Percentiles rank a stretch among this genome's conserved stretches.
These are phyloP conservation scores for Leistus spinibarbis DNA, from an alignment of 2,888 invertebrate species.

Conservation along the genomic window DNA sequence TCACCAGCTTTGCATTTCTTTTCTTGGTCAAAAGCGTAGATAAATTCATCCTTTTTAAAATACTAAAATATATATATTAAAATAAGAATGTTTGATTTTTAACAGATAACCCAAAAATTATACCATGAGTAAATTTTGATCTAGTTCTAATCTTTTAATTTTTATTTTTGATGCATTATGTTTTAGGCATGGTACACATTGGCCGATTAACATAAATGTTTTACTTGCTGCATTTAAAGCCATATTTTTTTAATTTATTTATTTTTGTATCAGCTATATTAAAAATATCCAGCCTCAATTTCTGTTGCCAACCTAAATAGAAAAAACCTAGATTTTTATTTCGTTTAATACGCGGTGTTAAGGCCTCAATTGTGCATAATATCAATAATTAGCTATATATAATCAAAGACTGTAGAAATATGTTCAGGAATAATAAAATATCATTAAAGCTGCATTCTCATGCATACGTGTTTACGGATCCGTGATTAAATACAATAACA, in stretches of 20 bases:
- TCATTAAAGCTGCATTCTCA: too few relatives aligned
- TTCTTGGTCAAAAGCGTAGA: conserved; percentile 80
- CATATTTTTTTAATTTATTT: conserved; percentile 41
- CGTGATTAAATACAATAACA: too few relatives aligned
- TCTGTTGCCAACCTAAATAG: too few relatives aligned
- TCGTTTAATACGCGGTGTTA: too few relatives aligned
- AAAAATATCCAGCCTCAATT: too few relatives aligned
- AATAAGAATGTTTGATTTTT: conserved; percentile 22
- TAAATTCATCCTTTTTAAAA: conserved; percentile 73
- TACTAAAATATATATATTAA: conserved; percentile 66
- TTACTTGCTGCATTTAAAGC: conserved; percentile 59
- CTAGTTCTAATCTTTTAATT: conserved; percentile 75
- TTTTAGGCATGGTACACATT: conserved; percentile 79
- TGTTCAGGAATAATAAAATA: too few relatives aligned
- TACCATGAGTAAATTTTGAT: conserved; percentile 81
- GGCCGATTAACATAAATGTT: conserved; percentile 69
- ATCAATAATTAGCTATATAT: too few relatives aligned
- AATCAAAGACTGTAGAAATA: too few relatives aligned
- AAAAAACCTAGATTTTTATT: too few relatives aligned
- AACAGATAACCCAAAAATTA: conserved; percentile 43
- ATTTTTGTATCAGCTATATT: too few relatives aligned
- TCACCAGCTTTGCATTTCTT: conserved; percentile 82
- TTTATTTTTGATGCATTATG: conserved; percentile 79
- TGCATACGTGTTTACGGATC: too few relatives aligned
- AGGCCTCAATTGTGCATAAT: too few relatives aligned